Base-by-base conservation (phyloP, 2,113 vertebrate genomes). In the Otolemur garnettii region DNA sequence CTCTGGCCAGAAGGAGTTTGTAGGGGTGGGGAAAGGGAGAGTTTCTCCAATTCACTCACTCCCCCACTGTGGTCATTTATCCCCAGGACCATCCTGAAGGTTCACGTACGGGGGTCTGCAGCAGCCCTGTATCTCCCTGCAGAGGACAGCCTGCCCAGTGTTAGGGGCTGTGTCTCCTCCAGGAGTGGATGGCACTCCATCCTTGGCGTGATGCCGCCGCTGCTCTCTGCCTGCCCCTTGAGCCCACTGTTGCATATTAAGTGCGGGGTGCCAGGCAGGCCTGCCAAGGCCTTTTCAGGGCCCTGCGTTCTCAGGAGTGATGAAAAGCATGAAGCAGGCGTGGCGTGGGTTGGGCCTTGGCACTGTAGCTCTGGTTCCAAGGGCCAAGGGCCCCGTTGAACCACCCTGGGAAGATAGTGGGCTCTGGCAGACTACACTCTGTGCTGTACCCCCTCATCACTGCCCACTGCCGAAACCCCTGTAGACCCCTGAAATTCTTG, bases 271-370 rank as follows among this genome's bases (percentile, higher is more conserved):
- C 90, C 77, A 78, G 90, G 91, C 91, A 91, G 97, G 96, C 93
- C 97, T 98, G 97, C 98, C 97, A 97, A 96, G 97, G 93, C 82
- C 93, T 97, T 96, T 95, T 80, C 96, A 89, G 96, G 77, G 96
- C 89, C 96, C 22, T 12, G 93, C 0, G 26, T 97, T 97, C 98
- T 96, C 96, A 95, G 97, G 87, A 83, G 84, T 95, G 78, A 95
- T 97, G 97, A 96, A 97, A 97, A 97, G 97, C 30, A 21, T 57
- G 96, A 96, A 96, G 96, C 97, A 97, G 97, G 98, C 93, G 42
- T 77, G 0, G 0, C 64, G 95, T 87, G 95, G 94, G 96, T 88
- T 83, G 91, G 97, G 93, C 55, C 9, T 93, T 93, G 83, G 96
- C 87, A 87, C 94, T 71, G 95, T 53, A 8, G 69, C 92, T 80